Evolutionary conservation across 2,797 vertebrate genomes (phyloP).

Genomic region (Tapirus indicus): DNA sequence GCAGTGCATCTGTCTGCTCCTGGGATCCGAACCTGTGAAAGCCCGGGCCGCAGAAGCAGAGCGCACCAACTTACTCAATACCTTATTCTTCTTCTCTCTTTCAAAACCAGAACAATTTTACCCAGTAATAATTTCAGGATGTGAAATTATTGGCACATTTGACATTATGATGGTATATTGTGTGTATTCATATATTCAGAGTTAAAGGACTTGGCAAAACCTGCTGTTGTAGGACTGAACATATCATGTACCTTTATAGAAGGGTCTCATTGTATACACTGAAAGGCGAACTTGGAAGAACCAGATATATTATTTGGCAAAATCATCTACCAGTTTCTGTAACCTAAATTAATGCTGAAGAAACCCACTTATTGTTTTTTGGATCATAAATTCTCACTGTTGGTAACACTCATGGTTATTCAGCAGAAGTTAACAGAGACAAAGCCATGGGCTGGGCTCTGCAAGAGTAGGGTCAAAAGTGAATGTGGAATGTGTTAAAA

Average conservation of each 20-base stretch:
- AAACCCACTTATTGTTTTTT: not conserved
- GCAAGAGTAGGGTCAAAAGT: rapidly evolving
- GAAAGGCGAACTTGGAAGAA: not conserved
- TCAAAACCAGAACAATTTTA: not conserved
- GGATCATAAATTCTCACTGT: not conserved
- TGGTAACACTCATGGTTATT: not conserved
- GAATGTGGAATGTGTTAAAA: not conserved
- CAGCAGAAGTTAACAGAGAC: not conserved
- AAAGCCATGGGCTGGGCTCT: not conserved
- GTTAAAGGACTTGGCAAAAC: not conserved
- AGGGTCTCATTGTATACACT: not conserved
- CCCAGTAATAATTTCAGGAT: not conserved
- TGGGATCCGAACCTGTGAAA: too few species aligned
- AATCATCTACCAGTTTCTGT: not conserved
- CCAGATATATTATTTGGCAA: not conserved
- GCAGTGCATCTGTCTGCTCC: too few species aligned
- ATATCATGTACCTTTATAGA: not conserved
- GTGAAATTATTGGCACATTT: not conserved
- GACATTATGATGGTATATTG: not conserved
- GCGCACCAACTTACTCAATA: not conserved
- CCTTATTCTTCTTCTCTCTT: not conserved
- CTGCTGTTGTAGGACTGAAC: not conserved
- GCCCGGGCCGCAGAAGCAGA: too few species aligned
- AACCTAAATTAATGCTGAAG: not conserved
- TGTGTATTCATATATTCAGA: not conserved